A percentile compares a stretch with the other conserved stretches of the same genome.
Conservation (phyloP, 53 echinoderm and acorn worm species). For the Apostichopus leukothele region DNA sequence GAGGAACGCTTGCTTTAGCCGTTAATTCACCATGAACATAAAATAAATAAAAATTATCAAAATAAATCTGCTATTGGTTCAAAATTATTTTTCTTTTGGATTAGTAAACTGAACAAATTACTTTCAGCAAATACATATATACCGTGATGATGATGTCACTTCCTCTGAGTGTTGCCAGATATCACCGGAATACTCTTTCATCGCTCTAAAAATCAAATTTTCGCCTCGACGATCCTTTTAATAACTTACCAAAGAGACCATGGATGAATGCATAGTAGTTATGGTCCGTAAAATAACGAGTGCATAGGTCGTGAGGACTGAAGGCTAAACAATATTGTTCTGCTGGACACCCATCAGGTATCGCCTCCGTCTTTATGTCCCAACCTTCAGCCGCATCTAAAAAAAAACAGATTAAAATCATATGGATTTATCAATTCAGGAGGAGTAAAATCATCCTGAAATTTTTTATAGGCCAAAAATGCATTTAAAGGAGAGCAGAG, state of each 20-base stretch:
- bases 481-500: no score
- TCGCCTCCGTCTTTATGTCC: conserved; percentile 69
- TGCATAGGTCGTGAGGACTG: conserved; percentile 82
- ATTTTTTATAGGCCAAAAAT: neutral
- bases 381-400: conserved; percentile 72
- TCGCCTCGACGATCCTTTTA: neutral
- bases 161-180: no score
- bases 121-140: no score
- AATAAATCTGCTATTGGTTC: no score
- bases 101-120: no score
- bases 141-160: no score
- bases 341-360: conserved; percentile 75
- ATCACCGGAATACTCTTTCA: no score
- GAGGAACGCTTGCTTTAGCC: no score
- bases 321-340: conserved; percentile 76
- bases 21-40: no score
- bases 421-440: neutral
- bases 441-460: no score
- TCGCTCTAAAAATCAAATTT: neutral
- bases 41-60: no score
- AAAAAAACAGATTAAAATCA: neutral
- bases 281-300: conserved; percentile 78
- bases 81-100: no score
- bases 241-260: conserved; percentile 75
- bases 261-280: conserved; percentile 95